Evolutionary conservation across 2,888 invertebrate species (phyloP).

Genomic region (Cephus spinipes): DNA sequence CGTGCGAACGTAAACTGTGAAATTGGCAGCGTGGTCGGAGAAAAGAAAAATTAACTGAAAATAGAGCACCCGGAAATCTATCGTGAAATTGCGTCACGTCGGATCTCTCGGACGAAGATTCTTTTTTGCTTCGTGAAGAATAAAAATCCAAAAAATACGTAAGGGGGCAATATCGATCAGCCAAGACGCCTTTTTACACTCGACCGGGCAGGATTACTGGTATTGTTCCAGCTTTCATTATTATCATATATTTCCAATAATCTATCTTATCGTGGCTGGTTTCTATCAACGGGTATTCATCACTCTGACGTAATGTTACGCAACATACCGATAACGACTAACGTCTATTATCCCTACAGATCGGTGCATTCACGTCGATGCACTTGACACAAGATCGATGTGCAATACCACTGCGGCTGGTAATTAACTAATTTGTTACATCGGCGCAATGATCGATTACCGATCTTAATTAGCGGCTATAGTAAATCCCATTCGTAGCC

Average conservation of each 20-base stretch:
- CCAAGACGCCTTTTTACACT: neutral
- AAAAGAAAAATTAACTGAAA: neutral
- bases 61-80: neutral
- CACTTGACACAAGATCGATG: constrained; percentile 21
- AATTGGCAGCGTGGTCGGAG: no score
- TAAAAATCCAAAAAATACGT: neutral
- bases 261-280: neutral
- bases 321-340: neutral
- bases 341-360: neutral
- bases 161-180: neutral
- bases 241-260: neutral
- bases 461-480: constrained; percentile 32
- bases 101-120: neutral
- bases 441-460: constrained; percentile 35
- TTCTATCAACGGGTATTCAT: neutral
- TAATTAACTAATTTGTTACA: constrained; percentile 33
- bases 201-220: neutral
- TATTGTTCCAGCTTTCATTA: neutral
- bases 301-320: neutral
- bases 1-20: no score
- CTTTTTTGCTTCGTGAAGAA: neutral
- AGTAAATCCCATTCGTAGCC: neutral
- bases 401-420: constrained; percentile 28
- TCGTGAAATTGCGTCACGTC: neutral
- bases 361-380: neutral